Evolutionary conservation across 2,113 vertebrate genomes (phyloP).

Genomic region (Triplophysa tibetana): DNA sequence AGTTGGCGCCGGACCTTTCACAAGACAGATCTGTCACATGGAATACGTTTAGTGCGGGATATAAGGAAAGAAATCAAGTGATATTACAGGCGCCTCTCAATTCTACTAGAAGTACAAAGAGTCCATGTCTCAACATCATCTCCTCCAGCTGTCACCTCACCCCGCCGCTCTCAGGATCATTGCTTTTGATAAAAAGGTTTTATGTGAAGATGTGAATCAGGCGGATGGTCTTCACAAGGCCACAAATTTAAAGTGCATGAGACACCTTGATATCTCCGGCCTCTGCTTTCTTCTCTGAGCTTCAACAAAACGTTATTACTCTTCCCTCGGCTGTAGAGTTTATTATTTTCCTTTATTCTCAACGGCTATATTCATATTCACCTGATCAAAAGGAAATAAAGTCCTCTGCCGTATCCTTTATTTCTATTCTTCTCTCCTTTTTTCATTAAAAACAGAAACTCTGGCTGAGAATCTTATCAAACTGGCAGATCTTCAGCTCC

Average conservation of each 20-base stretch:
- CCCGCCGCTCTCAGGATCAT: not conserved
- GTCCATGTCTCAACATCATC: not conserved
- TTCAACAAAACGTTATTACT: not conserved
- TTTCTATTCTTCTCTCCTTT: not conserved
- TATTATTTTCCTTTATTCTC: not conserved
- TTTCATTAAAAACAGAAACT: slow-evolving; percentile 3
- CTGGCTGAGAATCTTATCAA: not conserved
- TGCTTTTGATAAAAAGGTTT: not conserved
- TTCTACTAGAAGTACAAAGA: not conserved
- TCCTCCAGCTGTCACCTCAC: not conserved
- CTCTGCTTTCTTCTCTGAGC: not conserved
- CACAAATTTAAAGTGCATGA: not conserved
- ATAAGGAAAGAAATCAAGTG: not conserved
- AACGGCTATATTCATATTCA: not conserved
- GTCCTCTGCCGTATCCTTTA: not conserved
- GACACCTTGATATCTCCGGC: not conserved
- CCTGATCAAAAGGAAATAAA: slow-evolving; percentile 4
- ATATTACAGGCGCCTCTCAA: not conserved
- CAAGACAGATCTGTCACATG: not conserved
- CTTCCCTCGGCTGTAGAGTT: not conserved
- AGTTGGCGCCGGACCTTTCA: not conserved
- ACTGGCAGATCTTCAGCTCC: too few relatives aligned
- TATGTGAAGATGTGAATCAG: slow-evolving; percentile 12
- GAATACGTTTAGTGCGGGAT: not conserved
- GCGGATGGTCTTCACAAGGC: not conserved